Evolutionary conservation across 2,797 vertebrate genomes (phyloP).

Genomic region (Acanthis flammea): DNA sequence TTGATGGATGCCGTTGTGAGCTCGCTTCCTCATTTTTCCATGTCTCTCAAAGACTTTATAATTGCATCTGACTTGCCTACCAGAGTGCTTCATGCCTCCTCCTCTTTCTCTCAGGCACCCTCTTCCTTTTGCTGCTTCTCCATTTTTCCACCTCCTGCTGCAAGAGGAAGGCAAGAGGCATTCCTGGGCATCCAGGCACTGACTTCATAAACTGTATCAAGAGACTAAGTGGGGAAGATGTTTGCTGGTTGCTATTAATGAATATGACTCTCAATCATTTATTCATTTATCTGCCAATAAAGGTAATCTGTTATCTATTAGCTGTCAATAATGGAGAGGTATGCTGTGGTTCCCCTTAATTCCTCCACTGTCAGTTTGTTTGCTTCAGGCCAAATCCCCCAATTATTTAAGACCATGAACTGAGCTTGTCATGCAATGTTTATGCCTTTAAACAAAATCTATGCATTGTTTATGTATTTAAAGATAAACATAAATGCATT

Average conservation of each 20-base stretch:
- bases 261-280: neutral
- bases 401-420: neutral
- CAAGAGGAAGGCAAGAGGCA: neutral
- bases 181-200: neutral
- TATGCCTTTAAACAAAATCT: neutral
- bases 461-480: neutral
- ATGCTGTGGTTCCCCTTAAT: neutral
- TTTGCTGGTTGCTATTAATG: neutral
- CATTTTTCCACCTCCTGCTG: neutral
- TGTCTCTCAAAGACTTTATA: neutral
- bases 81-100: neutral
- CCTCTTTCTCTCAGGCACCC: neutral
- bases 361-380: neutral
- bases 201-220: neutral
- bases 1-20: neutral
- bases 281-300: neutral
- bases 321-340: neutral
- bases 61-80: neutral
- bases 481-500: conserved; percentile 11
- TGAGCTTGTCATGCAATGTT: neutral
- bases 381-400: neutral
- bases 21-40: neutral
- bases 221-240: neutral
- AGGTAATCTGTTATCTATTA: neutral
- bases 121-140: neutral